phyloP scores from a whole-genome alignment of 2,113 vertebrate species.

The Chloropsis cyanopogon region DNA sequence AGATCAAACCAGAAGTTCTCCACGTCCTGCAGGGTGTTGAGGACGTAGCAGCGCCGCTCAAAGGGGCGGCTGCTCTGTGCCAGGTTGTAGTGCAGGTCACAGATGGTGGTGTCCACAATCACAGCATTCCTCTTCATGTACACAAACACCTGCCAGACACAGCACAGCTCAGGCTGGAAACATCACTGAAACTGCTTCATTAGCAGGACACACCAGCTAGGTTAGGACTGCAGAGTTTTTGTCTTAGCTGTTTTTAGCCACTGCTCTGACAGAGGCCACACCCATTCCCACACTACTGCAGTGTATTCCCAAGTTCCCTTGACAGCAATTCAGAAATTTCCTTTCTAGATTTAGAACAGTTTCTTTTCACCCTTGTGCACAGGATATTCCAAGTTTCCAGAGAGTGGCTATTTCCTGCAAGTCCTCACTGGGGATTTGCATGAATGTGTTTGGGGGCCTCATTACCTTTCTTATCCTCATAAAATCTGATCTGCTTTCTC shows the following conservation, averaged over 20 bases:
- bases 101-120: constrained; percentile 87
- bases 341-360: background rate
- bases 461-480: background rate
- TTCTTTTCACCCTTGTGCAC: background rate
- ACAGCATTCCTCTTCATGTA: constrained; percentile 83
- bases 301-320: background rate
- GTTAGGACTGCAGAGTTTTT: background rate
- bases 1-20: constrained; percentile 96
- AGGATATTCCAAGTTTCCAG: background rate
- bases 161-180: background rate
- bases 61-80: constrained; percentile 83
- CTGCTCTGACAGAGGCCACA: background rate
- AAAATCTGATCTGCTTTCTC: background rate
- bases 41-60: constrained; percentile 79
- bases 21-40: constrained; percentile 81
- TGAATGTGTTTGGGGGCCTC: background rate
- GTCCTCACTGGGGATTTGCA: background rate
- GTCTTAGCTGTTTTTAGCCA: background rate
- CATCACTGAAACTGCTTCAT: background rate
- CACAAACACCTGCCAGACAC: constrained; percentile 80
- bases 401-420: background rate
- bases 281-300: background rate
- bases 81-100: constrained; percentile 94
- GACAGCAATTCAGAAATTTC: background rate
- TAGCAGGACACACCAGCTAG: background rate